phyloP scores from a whole-genome alignment of 2,113 vertebrate genomes.

The Azemiops feae region DNA sequence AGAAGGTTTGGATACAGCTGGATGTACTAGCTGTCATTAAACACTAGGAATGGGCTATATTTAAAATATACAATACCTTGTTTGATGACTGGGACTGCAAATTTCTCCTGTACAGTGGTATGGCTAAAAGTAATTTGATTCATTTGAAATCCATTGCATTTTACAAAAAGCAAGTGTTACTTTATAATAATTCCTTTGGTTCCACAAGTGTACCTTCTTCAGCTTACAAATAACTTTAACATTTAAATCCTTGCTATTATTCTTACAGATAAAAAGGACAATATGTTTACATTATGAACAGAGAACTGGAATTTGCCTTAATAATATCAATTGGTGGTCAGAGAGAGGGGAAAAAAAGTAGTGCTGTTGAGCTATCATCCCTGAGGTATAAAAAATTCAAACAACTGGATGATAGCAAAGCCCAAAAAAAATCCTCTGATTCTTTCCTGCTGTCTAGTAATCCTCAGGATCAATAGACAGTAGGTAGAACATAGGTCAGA shows the following conservation, averaged over 20 bases:
- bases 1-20: background rate
- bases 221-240: constrained; percentile 41
- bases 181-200: constrained; percentile 27
- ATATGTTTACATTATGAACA: constrained; percentile 32
- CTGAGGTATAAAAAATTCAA: background rate
- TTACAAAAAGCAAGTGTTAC: constrained; percentile 16
- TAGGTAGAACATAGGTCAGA: constrained; percentile 24
- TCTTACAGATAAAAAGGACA: constrained; percentile 43
- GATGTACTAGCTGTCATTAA: background rate
- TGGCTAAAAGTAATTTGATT: background rate
- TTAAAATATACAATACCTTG: constrained; percentile 6
- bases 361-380: background rate
- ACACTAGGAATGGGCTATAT: background rate
- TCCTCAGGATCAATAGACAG: background rate
- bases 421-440: background rate
- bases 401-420: background rate
- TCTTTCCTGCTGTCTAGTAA: background rate
- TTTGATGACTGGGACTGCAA: constrained; percentile 31
- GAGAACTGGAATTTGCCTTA: too few relatives aligned
- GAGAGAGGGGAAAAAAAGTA: background rate
- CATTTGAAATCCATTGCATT: constrained; percentile 43
- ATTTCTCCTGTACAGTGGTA: constrained; percentile 12
- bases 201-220: constrained; percentile 30
- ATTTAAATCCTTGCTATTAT: constrained; percentile 41
- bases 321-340: background rate